phyloP scores from a whole-genome alignment of 2,888 invertebrate species.

The Serripes groenlandicus region DNA sequence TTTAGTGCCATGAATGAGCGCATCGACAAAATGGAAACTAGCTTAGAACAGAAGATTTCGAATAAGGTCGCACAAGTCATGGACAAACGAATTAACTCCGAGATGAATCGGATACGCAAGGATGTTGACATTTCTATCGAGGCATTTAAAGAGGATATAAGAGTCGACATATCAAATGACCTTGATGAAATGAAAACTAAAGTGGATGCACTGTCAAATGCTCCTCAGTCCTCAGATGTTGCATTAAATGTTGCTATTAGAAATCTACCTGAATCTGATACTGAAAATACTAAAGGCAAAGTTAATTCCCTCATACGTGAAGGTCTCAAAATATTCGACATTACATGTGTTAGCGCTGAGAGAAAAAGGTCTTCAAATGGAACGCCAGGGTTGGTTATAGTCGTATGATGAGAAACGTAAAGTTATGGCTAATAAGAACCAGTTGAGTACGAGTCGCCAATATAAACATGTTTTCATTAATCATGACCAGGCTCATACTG shows the following conservation, averaged over 20 bases:
- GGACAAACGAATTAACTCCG: conserved; percentile 21
- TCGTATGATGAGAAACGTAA: conserved; percentile 5
- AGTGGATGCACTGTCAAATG: background rate
- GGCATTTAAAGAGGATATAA: background rate
- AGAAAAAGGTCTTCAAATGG: background rate
- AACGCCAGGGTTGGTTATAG: conserved; percentile 10
- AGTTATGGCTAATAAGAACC: background rate
- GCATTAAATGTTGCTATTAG: background rate
- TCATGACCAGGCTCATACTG: conserved; percentile 3
- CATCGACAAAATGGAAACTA: conserved; percentile 16
- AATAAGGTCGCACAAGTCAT: conserved; percentile 22
- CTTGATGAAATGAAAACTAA: background rate
- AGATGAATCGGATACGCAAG: background rate
- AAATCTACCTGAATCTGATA: background rate
- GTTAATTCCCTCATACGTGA: background rate
- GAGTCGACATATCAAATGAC: background rate
- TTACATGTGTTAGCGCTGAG: background rate
- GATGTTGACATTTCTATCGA: background rate
- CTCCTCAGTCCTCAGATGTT: background rate
- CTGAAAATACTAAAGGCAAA: background rate
- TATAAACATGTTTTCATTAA: conserved; percentile 1
- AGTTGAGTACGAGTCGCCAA: background rate
- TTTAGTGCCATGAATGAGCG: conserved; percentile 13
- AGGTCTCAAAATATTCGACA: background rate
- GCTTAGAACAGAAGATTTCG: conserved; percentile 14